Base-by-base conservation (phyloP, 2,888 invertebrate species). In the Cantharis flavilabris region DNA sequence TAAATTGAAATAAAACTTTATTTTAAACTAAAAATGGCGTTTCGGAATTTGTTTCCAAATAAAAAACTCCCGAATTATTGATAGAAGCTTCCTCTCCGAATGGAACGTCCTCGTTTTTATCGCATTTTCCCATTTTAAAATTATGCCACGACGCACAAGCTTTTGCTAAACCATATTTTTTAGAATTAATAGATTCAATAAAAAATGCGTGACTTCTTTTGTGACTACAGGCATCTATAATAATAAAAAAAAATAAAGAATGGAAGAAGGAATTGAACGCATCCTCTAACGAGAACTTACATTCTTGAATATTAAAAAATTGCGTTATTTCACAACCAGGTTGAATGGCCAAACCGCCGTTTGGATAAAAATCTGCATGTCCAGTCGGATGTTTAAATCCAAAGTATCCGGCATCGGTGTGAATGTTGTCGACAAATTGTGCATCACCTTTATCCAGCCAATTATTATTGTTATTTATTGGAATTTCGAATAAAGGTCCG, bases 381-480 rank as follows among this genome's bases (percentile, higher is more conserved):
- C 89, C 28, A 89, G 86, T 1, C 88, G 89, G 0, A 90, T 1
- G 91, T 84, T 76, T 84, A 84, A 79, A 85, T 73, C 77, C 91
- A 11, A 91, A 84, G 0, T 89, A 89, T 3, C 91, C 92, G 64
- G 90, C 90, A 79, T 91, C 91, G 9, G 92, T 92, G 83, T 93
- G 92, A 79, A 92, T 89, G 0, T 91, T 89, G 84, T 92, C 92
- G 0, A 92, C 92, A 82, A 92, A 91, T 4, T 88, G 85, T 0
- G 91, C 92, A 18, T 92, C 90, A 2, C 89, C 89, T 49, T 89
- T 88, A 76, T 91, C 88, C 1, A 93, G 86, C 77, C 91, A 89
- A 63, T 90, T 87, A 18, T 89, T 86, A 1, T 88, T 86, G 4
- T 70, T 78, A n/a, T 82, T 78, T 20, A 77, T 76, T 13, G 86